A percentile compares a stretch with the other conserved stretches of the same genome.
Conservation (phyloP, 2,797 vertebrate species). For the Trematomus bernacchii region DNA sequence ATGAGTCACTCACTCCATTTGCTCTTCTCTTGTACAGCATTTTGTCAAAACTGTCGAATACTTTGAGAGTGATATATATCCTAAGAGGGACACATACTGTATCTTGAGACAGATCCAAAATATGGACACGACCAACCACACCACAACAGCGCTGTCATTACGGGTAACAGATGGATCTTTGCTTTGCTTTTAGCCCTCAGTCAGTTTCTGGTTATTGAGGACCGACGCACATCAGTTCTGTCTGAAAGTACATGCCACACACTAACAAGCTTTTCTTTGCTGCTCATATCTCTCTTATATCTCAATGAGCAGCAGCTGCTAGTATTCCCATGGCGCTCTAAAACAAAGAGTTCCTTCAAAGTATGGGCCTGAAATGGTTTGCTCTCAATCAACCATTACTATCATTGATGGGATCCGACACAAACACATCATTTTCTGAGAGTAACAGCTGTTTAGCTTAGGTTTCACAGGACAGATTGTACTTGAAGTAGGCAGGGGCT, state of each 20-base stretch:
- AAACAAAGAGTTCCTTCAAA: not conserved
- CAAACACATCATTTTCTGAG: not conserved
- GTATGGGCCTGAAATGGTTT: not conserved
- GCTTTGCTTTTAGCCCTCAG: slow-evolving; percentile 9
- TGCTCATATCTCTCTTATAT: slow-evolving; percentile 9
- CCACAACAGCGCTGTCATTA: not conserved
- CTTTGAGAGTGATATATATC: not conserved
- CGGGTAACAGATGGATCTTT: slow-evolving; percentile 12
- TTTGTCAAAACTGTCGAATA: slow-evolving; percentile 16
- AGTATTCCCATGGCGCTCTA: not conserved
- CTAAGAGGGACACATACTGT: not conserved
- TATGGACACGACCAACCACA: slow-evolving; percentile 5
- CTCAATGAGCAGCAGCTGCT: slow-evolving; percentile 27
- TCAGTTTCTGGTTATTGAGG: slow-evolving; percentile 22
- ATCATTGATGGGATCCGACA: not conserved
- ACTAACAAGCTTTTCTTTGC: not conserved
- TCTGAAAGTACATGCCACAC: slow-evolving; percentile 13
- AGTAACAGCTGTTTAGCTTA: not conserved
- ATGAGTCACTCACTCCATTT: slow-evolving; percentile 35
- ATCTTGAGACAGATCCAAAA: slow-evolving; percentile 16
- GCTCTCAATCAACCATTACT: not conserved
- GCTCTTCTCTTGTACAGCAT: slow-evolving; percentile 20
- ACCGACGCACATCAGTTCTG: not conserved
- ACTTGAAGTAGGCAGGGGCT: not conserved
- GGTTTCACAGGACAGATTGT: not conserved